Evolutionary conservation across 2,888 invertebrate species (phyloP).

Genomic region (Slavum lentiscoides): DNA sequence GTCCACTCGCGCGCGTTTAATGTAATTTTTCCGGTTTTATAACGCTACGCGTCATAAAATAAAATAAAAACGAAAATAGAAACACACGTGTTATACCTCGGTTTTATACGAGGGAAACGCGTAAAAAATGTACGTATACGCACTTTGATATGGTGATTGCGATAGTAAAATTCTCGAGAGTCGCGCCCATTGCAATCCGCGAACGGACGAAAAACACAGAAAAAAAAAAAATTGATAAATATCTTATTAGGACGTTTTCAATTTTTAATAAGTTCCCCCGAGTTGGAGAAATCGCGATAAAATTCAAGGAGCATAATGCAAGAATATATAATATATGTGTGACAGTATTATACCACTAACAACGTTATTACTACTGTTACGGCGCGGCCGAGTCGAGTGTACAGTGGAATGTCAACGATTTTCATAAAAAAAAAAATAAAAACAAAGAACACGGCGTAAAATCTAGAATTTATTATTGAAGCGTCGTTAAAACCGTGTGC

Average conservation of each 20-base stretch:
- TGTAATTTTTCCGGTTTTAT: too few species aligned
- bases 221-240: slow-evolving; percentile 20
- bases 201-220: too few species aligned
- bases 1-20: too few species aligned
- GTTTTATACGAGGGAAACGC: too few species aligned
- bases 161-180: slow-evolving; percentile 7
- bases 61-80: too few species aligned
- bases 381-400: too few species aligned
- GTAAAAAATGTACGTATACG: background rate
- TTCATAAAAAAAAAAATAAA: slow-evolving; percentile 3
- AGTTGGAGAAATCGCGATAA: background rate
- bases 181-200: background rate
- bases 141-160: slow-evolving; percentile 28
- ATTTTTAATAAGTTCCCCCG: background rate
- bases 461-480: slow-evolving; percentile 23
- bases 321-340: background rate
- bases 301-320: background rate
- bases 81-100: too few species aligned
- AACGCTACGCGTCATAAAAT: too few species aligned
- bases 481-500: too few species aligned
- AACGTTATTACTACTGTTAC: too few species aligned
- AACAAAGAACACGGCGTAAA: background rate
- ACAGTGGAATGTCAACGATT: background rate
- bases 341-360: background rate
- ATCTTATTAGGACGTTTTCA: background rate